Evolutionary conservation across 2,888 invertebrate species (phyloP).

Genomic region (Cheilosia soror): DNA sequence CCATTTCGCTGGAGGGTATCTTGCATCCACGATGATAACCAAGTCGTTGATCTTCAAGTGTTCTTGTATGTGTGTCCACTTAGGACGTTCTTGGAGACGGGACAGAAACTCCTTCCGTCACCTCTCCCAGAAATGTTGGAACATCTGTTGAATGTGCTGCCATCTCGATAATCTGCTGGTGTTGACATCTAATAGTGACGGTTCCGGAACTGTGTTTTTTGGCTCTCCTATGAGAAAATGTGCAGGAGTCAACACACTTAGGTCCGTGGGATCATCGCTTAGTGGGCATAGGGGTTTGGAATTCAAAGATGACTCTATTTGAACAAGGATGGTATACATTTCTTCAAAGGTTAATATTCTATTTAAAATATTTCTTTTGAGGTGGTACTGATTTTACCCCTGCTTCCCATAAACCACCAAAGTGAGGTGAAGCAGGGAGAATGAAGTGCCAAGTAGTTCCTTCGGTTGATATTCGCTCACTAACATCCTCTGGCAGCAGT

Average conservation of each 20-base stretch:
- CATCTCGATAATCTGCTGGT: too few relatives aligned
- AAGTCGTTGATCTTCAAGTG: not conserved
- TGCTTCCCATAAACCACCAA: too few relatives aligned
- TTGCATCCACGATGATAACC: not conserved
- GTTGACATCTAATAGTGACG: not conserved
- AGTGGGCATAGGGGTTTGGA: not conserved
- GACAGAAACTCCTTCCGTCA: not conserved
- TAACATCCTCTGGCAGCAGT: too few relatives aligned
- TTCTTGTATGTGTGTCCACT: not conserved
- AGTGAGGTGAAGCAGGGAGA: too few relatives aligned
- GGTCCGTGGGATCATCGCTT: not conserved
- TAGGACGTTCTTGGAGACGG: not conserved
- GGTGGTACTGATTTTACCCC: too few relatives aligned
- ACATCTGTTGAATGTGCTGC: too few relatives aligned
- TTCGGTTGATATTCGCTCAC: too few relatives aligned
- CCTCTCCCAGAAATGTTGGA: not conserved
- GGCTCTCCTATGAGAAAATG: not conserved
- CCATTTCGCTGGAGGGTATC: not conserved
- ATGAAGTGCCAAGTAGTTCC: too few relatives aligned
- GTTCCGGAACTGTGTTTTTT: not conserved
- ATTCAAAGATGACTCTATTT: not conserved
- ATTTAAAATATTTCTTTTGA: too few relatives aligned
- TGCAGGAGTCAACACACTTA: too few relatives aligned
- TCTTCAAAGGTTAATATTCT: too few relatives aligned
- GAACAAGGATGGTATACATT: too few relatives aligned